phyloP scores from a whole-genome alignment of 2,113 vertebrate genomes.

The Terrapene triunguis region DNA sequence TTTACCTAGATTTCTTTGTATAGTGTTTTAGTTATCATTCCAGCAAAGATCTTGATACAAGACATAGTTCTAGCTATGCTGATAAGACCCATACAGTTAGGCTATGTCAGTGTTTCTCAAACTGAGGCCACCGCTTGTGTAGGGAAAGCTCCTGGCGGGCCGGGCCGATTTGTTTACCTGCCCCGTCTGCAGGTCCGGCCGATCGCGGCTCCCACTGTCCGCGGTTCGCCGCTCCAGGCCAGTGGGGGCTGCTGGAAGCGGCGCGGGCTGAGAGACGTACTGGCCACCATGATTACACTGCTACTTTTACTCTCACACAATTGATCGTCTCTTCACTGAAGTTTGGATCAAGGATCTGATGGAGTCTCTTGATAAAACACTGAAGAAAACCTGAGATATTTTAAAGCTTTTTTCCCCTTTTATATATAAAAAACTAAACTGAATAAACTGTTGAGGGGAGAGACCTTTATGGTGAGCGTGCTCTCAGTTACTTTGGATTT shows the following conservation, averaged over 20 bases:
- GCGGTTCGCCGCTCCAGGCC: too few relatives aligned
- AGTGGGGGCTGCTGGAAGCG: too few relatives aligned
- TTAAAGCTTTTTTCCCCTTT: background rate
- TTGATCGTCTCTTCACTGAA: background rate
- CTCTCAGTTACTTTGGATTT: background rate
- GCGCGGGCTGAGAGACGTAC: too few relatives aligned
- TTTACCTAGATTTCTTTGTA: background rate
- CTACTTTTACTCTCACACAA: too few relatives aligned
- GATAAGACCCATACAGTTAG: background rate
- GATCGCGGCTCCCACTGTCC: too few relatives aligned
- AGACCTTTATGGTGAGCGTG: background rate
- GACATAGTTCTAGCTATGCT: accelerated
- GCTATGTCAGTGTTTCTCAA: too few relatives aligned
- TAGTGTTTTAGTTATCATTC: background rate
- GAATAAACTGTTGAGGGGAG: accelerated
- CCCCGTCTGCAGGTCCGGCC: too few relatives aligned
- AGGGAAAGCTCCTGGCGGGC: too few relatives aligned
- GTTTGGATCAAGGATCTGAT: background rate
- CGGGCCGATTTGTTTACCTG: too few relatives aligned
- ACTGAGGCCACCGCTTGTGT: too few relatives aligned
- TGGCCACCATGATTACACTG: too few relatives aligned
- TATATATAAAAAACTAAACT: background rate
- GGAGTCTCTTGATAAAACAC: background rate
- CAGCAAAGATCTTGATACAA: background rate
- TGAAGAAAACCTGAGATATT: background rate